Evolutionary conservation across 2,797 vertebrate genomes (phyloP), one percentile per base, ranked within the genome.

Genomic region (Mormyrus proboscirostris): DNA sequence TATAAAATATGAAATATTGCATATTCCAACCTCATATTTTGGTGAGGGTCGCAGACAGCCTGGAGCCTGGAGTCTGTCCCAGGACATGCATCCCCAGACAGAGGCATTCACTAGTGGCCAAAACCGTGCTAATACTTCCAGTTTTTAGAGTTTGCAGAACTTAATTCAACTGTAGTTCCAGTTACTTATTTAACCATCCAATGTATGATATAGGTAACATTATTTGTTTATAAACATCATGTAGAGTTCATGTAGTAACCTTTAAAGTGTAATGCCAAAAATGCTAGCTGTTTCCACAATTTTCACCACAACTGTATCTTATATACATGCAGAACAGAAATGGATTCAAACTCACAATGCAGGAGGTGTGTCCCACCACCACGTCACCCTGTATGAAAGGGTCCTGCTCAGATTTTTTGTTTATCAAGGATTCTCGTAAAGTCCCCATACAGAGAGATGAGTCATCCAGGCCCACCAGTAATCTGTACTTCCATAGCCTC

Each of bases 371-470:
- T 44, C 33, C 14, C 73, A 44, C 38, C 38, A 44, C 38, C 73
- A n/a, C 16, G 0, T 0, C 38, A 19, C 38, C 73, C 47, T 84
- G 44, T n/a, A 84, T 9, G 8, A 84, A 47, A 14, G 65, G 29
- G 0, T 14, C 62, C 22, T 9, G 1, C 41, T 50, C 5, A 50
- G 41, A 12, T 22, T 22, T 22, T 29, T 4, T 10, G 86, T 65
- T 62, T 88, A 51, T 44, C 50, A 90, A 90, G 90, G 90, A 90
- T 90, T 89, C 90, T 41, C 87, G 90, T 14, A 62, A 29, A 19
- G 87, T 9, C n/a, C 90, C 89, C 3, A 47, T 38, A 49, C 90
- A 90, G n/a, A 38, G n/a, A 3, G 22, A 19, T 10, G 29, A 59
- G 16, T 89, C 86, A 47, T 50, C 33, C 2, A 53, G 3, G 2